Base-by-base conservation (phyloP, 2,113 vertebrate species). In the Cromileptes altivelis region DNA sequence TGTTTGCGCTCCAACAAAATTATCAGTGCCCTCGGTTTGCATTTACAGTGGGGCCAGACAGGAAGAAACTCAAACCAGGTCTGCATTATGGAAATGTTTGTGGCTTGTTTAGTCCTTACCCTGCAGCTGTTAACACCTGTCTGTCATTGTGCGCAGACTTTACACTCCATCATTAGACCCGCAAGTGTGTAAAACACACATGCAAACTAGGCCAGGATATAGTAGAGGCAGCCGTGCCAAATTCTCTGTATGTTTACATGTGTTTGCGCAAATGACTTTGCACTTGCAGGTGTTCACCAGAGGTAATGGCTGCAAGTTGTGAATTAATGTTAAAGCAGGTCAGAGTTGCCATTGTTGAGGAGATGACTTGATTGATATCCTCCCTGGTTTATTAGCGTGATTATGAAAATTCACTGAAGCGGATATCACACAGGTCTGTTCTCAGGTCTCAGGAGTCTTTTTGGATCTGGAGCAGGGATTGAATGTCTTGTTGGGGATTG, bases 91-190 rank as follows among this genome's bases (percentile, higher is more conserved):
- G 69, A 87, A 86, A 87, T 80, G 81, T 88, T 89, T 91, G 75
- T 85, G 72, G 70, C 74, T 87, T 84, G 86, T 94, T 88, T 85
- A 83, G 64, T 79, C 57, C 42, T 25, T 50, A 57, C 81, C 88
- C 83, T 78, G 61, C 76, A 85, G 85, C 85, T 74, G 68, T 85
- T 90, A 88, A 88, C 90, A 91, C 90, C 92, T 91, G 93, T 75
- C 84, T 89, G 92, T 84, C 85, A 79, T 81, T 84, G 85, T 75
- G 75, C 61, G 50, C 57, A 62, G 65, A 68, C 77, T 85, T 83
- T 77, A 84, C 80, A 89, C 81, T 86, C 80, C 61, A 87, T 92
- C 90, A 87, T 92, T 91, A 89, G 47, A 60, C 49, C 17, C 1
- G 7, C 52, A 67, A 85, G 70, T 72, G 62, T 83, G 80, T 85